Evolutionary conservation across 2,113 vertebrate species (phyloP), one percentile per base, ranked within the genome.

Genomic region (Hydropotes inermis): DNA sequence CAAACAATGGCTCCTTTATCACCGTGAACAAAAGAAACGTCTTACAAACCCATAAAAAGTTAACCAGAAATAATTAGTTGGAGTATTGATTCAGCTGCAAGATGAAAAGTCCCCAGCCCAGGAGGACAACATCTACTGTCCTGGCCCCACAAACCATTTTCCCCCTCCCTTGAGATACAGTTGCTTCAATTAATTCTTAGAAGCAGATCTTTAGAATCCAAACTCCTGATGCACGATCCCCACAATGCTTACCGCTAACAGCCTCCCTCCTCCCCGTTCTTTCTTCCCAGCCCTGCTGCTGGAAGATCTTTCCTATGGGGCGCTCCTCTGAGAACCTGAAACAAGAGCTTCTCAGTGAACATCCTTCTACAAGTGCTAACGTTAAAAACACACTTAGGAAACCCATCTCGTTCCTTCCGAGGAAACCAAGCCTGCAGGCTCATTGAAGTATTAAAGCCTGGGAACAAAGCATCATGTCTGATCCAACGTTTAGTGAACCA

Each of bases 271-370:
- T 47, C 76, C 87, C 92, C 45, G 93, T 91, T 98, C 84, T 93
- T 87, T 89, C 96, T 94, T 97, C 96, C 94, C 93, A 98, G 98
- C 87, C 97, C 93, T 96, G 97, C 98, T 97, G 93, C 95, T 96
- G 94, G 98, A 98, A 98, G 98, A 96, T 98, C 97, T 97, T 98
- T 97, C 95, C 98, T 98, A 98, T 98, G 97, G 98, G 98, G 97
- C 98, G 98, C 85, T 16, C 0, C 98, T 97, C 97, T 95, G 96
- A 97, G 98, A 98, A 98, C 98, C 36, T 94, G 97, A 99, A 99
- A 98, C 98, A 98, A 99, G 55, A 98, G 97, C 78, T 54, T 98
- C 97, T 97, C 98, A 99, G 99, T 98, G 98, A 99, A 99, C 98
- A 96, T 89, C 91, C 89, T 97, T 98, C 97, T 98, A 89, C 91